Evolutionary conservation across 1,140 invertebrate genomes (phyloP).

Genomic region (Euura saliciscinereae): DNA sequence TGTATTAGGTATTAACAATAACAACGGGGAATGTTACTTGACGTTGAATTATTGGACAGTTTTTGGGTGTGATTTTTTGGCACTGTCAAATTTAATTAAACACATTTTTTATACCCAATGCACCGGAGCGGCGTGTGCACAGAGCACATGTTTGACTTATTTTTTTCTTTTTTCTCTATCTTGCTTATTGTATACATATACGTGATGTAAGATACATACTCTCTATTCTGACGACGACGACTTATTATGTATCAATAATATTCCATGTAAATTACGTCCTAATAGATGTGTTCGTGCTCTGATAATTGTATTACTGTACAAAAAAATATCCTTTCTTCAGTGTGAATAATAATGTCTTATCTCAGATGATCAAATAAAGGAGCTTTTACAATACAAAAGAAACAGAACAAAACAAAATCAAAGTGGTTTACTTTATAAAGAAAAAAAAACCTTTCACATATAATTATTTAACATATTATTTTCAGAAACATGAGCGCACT

Average conservation of each 20-base stretch:
- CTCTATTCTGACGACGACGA: no score
- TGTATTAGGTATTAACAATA: no score
- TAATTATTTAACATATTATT: conserved; percentile 8
- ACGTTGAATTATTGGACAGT: not conserved
- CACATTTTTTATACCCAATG: no score
- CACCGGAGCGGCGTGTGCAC: conserved; percentile 3
- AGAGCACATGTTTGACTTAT: no score
- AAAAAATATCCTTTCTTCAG: conserved; percentile 14
- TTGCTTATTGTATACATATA: no score
- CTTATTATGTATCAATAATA: no score
- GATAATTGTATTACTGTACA: conserved; percentile 16
- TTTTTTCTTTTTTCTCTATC: no score
- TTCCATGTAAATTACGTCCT: not conserved
- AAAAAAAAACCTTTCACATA: conserved; percentile 15
- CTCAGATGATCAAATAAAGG: conserved; percentile 27
- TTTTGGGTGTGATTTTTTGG: conserved; percentile 7
- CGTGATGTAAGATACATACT: no score
- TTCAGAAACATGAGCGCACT: conserved; percentile 2
- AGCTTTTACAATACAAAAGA: conserved; percentile 26
- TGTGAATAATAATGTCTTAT: conserved; percentile 23
- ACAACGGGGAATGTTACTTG: conserved; percentile 11
- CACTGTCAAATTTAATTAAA: no score
- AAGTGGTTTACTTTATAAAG: conserved; percentile 23
- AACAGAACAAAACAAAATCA: not conserved
- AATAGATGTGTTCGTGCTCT: conserved; percentile 10